phyloP scores from a whole-genome alignment of 2,888 invertebrate genomes.

The Platycheirus rosarum region DNA sequence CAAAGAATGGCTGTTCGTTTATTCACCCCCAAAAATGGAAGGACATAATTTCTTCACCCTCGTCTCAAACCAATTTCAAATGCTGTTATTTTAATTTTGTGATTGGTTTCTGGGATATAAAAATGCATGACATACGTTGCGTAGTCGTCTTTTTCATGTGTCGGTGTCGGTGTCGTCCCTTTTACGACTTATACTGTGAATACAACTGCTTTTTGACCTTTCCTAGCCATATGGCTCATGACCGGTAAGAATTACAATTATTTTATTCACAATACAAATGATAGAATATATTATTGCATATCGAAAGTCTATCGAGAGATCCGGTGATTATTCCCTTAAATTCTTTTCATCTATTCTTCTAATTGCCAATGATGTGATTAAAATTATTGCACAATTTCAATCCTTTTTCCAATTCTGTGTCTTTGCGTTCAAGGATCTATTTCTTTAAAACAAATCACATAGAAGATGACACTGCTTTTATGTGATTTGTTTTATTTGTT shows the following conservation, averaged over 20 bases:
- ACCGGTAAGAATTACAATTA: constrained; percentile 3
- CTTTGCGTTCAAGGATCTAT: background rate
- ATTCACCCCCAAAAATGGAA: constrained; percentile 41
- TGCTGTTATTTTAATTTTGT: constrained; percentile 75
- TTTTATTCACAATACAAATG: too few relatives aligned
- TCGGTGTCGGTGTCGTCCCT: constrained; percentile 29
- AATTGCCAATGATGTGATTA: constrained; percentile 52
- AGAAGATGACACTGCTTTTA: too few relatives aligned
- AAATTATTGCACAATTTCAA: constrained; percentile 47
- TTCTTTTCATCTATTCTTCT: too few relatives aligned
- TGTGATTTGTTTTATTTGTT: constrained; percentile 60
- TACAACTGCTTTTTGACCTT: constrained; percentile 45
- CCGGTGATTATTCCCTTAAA: too few relatives aligned
- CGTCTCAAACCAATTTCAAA: constrained; percentile 30
- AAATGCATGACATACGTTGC: constrained; percentile 70
- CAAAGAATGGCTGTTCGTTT: constrained; percentile 28
- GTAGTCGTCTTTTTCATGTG: background rate
- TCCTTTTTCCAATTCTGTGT: constrained; percentile 3
- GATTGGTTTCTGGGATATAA: constrained; percentile 76
- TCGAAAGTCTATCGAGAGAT: too few relatives aligned
- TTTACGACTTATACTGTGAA: constrained; percentile 50
- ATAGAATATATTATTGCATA: too few relatives aligned
- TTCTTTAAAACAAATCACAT: too few relatives aligned
- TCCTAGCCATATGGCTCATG: constrained; percentile 54
- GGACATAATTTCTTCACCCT: constrained; percentile 60